Evolutionary conservation across 2,888 invertebrate genomes (phyloP).

Genomic region (Acanthococcus lagerstroemiae): DNA sequence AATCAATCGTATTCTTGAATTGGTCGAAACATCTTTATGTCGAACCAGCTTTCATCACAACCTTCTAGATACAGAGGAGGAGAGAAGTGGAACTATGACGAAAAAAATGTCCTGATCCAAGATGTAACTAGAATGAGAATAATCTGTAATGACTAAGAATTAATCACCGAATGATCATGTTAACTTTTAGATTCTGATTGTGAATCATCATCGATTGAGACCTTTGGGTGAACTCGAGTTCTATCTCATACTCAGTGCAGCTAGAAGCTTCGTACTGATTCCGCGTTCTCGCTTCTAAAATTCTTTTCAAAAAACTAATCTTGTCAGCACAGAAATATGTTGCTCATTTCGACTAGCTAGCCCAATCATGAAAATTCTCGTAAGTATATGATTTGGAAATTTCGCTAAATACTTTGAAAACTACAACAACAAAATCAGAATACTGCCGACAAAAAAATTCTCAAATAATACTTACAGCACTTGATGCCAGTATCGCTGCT

Average conservation of each 20-base stretch:
- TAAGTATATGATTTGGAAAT: not conserved
- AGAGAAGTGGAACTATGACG: too few species aligned
- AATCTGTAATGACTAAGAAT: too few species aligned
- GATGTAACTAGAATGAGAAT: too few species aligned
- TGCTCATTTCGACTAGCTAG: not conserved
- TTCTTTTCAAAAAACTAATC: not conserved
- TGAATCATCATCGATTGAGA: not conserved
- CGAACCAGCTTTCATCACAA: too few species aligned
- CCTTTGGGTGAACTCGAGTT: not conserved
- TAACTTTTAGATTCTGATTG: too few species aligned
- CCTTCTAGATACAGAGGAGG: too few species aligned
- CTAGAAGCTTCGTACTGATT: not conserved
- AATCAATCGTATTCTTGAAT: too few species aligned
- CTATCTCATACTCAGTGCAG: not conserved
- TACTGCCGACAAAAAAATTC: not conserved
- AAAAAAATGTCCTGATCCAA: too few species aligned
- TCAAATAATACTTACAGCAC: not conserved
- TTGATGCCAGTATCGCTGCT: not conserved
- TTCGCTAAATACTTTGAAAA: not conserved
- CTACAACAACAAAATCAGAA: not conserved
- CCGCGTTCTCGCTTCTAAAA: not conserved
- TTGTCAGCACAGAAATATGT: not conserved
- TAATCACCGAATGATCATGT: too few species aligned
- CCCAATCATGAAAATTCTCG: not conserved
- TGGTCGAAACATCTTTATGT: too few species aligned